Evolutionary conservation across 2,113 vertebrate species (phyloP), one percentile per base, ranked within the genome.

Genomic region (Hypanus sabinus): DNA sequence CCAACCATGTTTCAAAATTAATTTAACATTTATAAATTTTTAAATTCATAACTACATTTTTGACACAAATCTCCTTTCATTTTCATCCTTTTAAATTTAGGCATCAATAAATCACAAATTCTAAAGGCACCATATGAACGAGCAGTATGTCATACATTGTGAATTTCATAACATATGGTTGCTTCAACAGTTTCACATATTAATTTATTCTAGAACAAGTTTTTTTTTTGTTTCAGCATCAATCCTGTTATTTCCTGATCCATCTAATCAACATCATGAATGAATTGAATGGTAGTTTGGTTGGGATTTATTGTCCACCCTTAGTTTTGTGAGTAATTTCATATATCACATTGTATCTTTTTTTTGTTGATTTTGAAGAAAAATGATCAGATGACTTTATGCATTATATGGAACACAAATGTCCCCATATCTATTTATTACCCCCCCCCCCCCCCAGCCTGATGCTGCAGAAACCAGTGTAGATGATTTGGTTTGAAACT

Each of bases 221-320:
- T 71, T 65, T 62, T 65, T 62, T 36, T 60, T 68, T 79, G 24
- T 88, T 88, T 65, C 90, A 83, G 18, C 65, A 92, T 33, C 90
- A 92, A 20, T 71, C 33, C 90, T 92, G 90, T 92, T 92, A 92
- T 92, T 92, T 92, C 90, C 90, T 92, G 90, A 92, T 92, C n/a
- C 70, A 30, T 92, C 33, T 92, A 36, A 24, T 65, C 38, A 71
- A 92, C 38, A 24, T 33, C 71, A 18, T 65, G 38, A 65, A n/a
- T 92, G 22, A 38, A 24, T 71, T 71, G 70, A 27, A 68, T 38
- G 60, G 62, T 70, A 65, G 65, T 24, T 71, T 92, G 33, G 38
- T 65, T 20, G 65, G 68, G 62, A 92, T 33, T 92, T 71, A 92
- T 71, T 92, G 18, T 92, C 90, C 65, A 36, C 10, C 9, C 68